phyloP scores from a whole-genome alignment of 2,113 vertebrate genomes.

The Hucho hucho region DNA sequence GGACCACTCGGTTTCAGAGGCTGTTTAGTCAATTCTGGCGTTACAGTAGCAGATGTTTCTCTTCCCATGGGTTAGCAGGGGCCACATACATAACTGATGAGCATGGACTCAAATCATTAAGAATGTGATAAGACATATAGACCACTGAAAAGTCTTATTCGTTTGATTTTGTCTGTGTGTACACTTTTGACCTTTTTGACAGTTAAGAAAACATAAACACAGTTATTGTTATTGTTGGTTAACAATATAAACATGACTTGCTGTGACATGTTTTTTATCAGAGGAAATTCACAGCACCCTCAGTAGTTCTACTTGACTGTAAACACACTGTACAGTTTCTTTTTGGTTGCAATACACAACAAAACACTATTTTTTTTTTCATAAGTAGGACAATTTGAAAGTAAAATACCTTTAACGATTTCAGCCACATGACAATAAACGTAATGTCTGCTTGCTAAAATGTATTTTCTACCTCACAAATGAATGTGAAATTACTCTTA shows the following conservation, averaged over 20 bases:
- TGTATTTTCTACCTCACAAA: too few species aligned
- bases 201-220: not conserved
- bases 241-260: conserved; percentile 6
- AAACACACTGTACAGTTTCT: too few species aligned
- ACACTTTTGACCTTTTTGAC: too few species aligned
- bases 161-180: too few species aligned
- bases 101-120: too few species aligned
- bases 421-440: too few species aligned
- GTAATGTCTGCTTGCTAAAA: too few species aligned
- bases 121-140: too few species aligned
- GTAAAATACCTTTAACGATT: too few species aligned
- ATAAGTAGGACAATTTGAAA: not conserved
- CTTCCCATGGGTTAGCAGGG: conserved; percentile 39
- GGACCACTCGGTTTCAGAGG: conserved; percentile 55
- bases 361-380: conserved; percentile 14
- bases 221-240: conserved; percentile 13
- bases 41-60: conserved; percentile 34
- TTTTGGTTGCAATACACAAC: conserved; percentile 49
- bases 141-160: too few species aligned
- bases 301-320: too few species aligned
- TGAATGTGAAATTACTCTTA: too few species aligned
- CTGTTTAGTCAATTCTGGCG: conserved; percentile 43
- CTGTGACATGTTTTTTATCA: conserved; percentile 2
- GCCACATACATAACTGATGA: conserved; percentile 20
- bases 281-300: not conserved